These are phyloP conservation scores for Progne subis DNA, from an alignment of 2,113 vertebrate genomes.

Conservation along the genomic window DNA sequence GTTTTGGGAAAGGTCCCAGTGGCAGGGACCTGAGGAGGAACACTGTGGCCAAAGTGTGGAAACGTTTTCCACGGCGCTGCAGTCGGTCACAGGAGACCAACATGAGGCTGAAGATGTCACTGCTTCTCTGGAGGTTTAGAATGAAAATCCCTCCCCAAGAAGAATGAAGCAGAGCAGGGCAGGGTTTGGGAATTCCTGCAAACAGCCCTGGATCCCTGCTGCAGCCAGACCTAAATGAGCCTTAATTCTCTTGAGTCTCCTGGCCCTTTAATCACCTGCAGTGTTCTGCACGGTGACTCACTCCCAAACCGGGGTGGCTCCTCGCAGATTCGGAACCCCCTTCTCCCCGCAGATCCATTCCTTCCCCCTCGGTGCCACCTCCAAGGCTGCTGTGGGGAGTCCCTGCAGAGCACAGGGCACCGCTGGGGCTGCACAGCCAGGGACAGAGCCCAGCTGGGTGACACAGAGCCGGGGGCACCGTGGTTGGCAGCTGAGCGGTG, in stretches of 20 bases:
- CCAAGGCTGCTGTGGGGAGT: fast-evolving
- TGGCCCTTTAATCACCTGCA: neutral
- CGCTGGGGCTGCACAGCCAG: neutral
- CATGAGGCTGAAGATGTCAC: fast-evolving
- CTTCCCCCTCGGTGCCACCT: neutral
- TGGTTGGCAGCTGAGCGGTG: neutral
- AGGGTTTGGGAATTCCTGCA: neutral
- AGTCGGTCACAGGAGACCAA: neutral
- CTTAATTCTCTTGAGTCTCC: neutral
- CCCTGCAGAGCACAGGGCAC: neutral
- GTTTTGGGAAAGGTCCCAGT: neutral
- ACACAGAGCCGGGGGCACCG: fast-evolving
- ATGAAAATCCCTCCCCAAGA: neutral
- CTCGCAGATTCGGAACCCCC: neutral
- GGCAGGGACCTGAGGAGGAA: neutral
- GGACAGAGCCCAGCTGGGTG: neutral
- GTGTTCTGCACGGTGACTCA: neutral
- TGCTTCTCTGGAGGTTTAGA: neutral
- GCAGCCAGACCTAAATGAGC: neutral
- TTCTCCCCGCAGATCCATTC: fast-evolving
- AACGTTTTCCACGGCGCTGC: fast-evolving
- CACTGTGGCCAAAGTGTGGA: neutral
- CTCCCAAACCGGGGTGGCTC: neutral
- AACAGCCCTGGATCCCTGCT: neutral
- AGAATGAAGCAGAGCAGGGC: neutral